phyloP scores from a whole-genome alignment of 2,888 invertebrate genomes.

The Amphipyra berbera region DNA sequence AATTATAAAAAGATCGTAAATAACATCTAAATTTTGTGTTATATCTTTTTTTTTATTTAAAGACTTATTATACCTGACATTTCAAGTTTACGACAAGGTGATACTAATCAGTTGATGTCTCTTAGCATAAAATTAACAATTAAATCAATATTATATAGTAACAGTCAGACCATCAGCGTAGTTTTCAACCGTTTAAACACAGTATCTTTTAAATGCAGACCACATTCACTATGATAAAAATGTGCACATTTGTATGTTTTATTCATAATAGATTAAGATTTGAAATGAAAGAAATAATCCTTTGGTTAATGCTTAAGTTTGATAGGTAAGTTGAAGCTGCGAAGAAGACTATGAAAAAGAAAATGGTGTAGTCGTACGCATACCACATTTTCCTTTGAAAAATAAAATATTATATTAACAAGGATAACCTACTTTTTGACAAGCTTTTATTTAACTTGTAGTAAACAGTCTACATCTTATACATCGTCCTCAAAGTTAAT shows the following conservation, averaged over 20 bases:
- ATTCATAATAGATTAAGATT: slow-evolving; percentile 28
- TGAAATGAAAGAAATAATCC: slow-evolving; percentile 6
- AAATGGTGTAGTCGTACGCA: too few species aligned
- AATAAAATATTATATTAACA: too few species aligned
- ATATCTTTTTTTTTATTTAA: slow-evolving; percentile 26
- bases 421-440: too few species aligned
- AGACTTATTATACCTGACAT: slow-evolving; percentile 42
- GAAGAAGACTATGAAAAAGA: too few species aligned
- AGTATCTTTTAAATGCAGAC: slow-evolving; percentile 37
- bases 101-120: slow-evolving; percentile 36
- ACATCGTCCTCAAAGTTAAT: too few species aligned
- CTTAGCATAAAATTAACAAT: slow-evolving; percentile 46
- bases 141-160: slow-evolving; percentile 5
- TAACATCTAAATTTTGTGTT: slow-evolving; percentile 28
- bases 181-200: slow-evolving; percentile 5
- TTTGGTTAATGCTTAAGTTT: neutral
- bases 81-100: slow-evolving; percentile 53
- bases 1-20: slow-evolving; percentile 54
- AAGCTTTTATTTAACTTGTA: too few species aligned
- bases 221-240: slow-evolving; percentile 39
- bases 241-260: slow-evolving; percentile 34
- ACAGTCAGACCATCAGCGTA: neutral
- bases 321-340: neutral
- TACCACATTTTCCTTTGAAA: too few species aligned
- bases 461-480: too few species aligned